Percentiles rank a stretch among this genome's conserved stretches.
Conservation (phyloP, 2,797 vertebrate genomes). For the Sebastes taczanowskii region DNA sequence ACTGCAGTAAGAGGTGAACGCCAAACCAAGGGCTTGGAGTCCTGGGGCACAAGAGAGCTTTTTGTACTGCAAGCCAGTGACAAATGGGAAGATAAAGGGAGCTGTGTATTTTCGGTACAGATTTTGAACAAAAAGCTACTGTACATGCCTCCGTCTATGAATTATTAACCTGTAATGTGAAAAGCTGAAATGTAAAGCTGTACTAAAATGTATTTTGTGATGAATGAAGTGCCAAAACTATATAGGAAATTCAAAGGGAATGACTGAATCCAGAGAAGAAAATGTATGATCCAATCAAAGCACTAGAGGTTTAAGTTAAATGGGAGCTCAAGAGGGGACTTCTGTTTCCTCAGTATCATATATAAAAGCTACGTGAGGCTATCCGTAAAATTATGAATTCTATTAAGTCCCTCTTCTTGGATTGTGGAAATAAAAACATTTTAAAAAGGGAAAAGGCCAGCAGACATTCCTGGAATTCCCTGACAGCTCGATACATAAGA, state of each 20-base stretch:
- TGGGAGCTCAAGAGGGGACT: conserved; percentile 21
- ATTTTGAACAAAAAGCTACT: conserved; percentile 51
- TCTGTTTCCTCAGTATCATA: conserved; percentile 35
- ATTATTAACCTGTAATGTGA: conserved; percentile 30
- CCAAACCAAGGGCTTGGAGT: conserved; percentile 43
- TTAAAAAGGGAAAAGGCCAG: conserved; percentile 84
- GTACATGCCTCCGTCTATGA: conserved; percentile 28
- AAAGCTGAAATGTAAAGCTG: conserved; percentile 38
- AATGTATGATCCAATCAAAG: conserved; percentile 30
- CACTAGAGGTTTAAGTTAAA: neutral
- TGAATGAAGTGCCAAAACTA: conserved; percentile 41
- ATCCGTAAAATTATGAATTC: conserved; percentile 55
- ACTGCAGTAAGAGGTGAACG: conserved; percentile 36
- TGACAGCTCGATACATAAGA: conserved; percentile 89
- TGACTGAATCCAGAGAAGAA: conserved; percentile 8
- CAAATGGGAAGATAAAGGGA: conserved; percentile 64
- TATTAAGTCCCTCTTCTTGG: conserved; percentile 64
- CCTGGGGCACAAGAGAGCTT: conserved; percentile 50
- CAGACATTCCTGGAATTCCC: conserved; percentile 92
- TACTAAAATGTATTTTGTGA: conserved; percentile 25
- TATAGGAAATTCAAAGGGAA: conserved; percentile 16
- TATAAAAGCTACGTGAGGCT: conserved; percentile 36
- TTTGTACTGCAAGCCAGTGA: conserved; percentile 56
- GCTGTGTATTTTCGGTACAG: conserved; percentile 51
- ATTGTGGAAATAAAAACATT: conserved; percentile 83